Percentiles rank a stretch among this genome's conserved stretches.
Conservation (phyloP, 2,888 invertebrate species). For the Limnephilus marmoratus region DNA sequence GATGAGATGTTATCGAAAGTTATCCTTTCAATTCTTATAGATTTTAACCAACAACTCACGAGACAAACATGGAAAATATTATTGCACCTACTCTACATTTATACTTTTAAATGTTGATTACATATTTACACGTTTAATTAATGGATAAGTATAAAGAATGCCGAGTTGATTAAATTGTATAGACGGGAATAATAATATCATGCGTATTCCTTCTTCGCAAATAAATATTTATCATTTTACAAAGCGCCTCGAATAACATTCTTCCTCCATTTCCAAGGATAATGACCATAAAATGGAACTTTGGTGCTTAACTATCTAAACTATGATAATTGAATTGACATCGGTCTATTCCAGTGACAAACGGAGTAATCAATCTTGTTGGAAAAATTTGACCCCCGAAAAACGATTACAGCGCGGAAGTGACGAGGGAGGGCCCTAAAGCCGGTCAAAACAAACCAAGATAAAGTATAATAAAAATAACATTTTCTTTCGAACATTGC, state of each 20-base stretch:
- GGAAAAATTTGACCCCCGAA: conserved; percentile 4
- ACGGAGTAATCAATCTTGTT: conserved; percentile 28
- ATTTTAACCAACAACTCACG: too few relatives aligned
- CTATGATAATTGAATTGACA: conserved; percentile 32
- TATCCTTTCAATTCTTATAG: too few relatives aligned
- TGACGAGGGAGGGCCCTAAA: not conserved
- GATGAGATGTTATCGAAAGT: too few relatives aligned
- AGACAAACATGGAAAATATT: not conserved
- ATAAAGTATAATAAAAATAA: not conserved
- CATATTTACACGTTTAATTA: not conserved
- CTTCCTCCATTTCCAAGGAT: not conserved
- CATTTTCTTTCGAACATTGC: not conserved
- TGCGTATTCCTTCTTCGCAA: not conserved
- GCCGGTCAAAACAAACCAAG: not conserved
- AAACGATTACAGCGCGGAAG: not conserved
- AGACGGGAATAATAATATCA: not conserved
- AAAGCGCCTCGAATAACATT: not conserved
- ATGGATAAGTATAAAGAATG: not conserved
- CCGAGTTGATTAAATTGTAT: not conserved
- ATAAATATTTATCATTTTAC: not conserved
- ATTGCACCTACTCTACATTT: not conserved
- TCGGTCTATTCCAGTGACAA: conserved; percentile 12
- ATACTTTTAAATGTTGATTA: too few relatives aligned
- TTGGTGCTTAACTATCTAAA: conserved; percentile 2
- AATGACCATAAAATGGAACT: not conserved